Evolutionary conservation across 2,888 invertebrate species (phyloP).

Genomic region (Celastrina argiolus): DNA sequence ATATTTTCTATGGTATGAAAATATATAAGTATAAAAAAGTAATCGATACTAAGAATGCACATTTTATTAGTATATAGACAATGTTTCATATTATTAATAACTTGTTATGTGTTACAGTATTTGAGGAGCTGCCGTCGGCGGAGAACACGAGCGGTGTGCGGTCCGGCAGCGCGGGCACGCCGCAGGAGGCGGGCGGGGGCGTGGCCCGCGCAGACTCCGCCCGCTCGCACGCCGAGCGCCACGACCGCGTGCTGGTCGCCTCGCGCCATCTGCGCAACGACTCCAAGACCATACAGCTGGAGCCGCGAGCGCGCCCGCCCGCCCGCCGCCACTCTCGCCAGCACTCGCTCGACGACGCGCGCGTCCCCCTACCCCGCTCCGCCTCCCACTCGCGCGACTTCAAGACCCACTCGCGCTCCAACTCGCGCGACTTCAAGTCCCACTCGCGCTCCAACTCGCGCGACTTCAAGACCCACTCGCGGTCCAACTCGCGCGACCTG

Average conservation of each 20-base stretch:
- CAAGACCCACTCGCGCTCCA: constrained; percentile 40
- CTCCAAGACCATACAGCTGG: constrained; percentile 81
- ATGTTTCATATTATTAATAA: no score
- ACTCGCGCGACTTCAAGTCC: constrained; percentile 40
- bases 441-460: constrained; percentile 50
- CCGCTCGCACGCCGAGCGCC: constrained; percentile 57
- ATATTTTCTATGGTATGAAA: no score
- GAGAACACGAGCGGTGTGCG: constrained; percentile 73
- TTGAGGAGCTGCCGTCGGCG: constrained; percentile 83
- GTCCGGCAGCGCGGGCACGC: constrained; percentile 59
- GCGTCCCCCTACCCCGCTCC: constrained; percentile 41
- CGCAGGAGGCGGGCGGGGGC: constrained; percentile 47
- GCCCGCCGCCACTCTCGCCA: constrained; percentile 41
- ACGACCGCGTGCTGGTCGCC: constrained; percentile 66
- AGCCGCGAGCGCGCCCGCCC: constrained; percentile 73
- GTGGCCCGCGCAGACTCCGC: constrained; percentile 60
- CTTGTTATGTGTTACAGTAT: constrained; percentile 72
- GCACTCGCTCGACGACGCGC: constrained; percentile 47
- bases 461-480: constrained; percentile 66
- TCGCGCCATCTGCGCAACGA: constrained; percentile 79
- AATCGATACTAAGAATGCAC: no score
- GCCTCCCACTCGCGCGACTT: constrained; percentile 40
- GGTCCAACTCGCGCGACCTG: constrained; percentile 72
- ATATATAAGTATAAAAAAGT: no score
- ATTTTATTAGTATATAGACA: no score